Evolutionary conservation across 2,797 vertebrate species (phyloP).

Genomic region (Notamacropus eugenii): DNA sequence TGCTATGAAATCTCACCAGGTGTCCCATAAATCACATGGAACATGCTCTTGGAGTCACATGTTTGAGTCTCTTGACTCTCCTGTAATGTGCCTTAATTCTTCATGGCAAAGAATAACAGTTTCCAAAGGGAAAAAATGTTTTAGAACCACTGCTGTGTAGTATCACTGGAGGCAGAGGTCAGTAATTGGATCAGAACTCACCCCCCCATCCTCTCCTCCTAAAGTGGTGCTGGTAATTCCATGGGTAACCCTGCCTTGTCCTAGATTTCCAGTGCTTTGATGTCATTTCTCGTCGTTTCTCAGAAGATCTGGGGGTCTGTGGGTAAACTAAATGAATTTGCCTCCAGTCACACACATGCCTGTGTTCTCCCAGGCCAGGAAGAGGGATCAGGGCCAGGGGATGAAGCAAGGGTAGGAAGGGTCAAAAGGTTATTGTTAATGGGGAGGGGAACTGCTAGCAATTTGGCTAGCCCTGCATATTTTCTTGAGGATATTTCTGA

Average conservation of each 20-base stretch:
- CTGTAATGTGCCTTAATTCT: neutral
- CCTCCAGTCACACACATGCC: constrained; percentile 8
- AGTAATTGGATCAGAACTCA: neutral
- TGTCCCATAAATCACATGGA: neutral
- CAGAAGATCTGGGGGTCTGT: neutral
- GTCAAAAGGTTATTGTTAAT: constrained; percentile 10
- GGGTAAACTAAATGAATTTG: constrained; percentile 26
- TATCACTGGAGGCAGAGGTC: neutral
- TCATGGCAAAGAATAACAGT: neutral
- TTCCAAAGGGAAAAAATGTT: neutral
- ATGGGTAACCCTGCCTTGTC: neutral
- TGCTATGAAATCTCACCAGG: neutral
- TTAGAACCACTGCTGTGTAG: neutral
- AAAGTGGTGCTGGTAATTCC: neutral
- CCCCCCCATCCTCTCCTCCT: neutral
- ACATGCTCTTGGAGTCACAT: neutral
- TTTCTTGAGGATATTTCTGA: constrained; percentile 28
- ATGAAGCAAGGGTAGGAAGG: constrained; percentile 7
- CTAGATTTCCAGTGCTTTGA: neutral
- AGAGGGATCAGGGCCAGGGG: neutral
- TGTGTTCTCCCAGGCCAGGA: neutral
- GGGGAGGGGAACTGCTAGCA: neutral
- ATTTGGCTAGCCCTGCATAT: neutral
- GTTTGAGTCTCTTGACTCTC: neutral
- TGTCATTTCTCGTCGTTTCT: neutral